phyloP scores from a whole-genome alignment of 1,140 invertebrate species.

The Papilio xuthus region DNA sequence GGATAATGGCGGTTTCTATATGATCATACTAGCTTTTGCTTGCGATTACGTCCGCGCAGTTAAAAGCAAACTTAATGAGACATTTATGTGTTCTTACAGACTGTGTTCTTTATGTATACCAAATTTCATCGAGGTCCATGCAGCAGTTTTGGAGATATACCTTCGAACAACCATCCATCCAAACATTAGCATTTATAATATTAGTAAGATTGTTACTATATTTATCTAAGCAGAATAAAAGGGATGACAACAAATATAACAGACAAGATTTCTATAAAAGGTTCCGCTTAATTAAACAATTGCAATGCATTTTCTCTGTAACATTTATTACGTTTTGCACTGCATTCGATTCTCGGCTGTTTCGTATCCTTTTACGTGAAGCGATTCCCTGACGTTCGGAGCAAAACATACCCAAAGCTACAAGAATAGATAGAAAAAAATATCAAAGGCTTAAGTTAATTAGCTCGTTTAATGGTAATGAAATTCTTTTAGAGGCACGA shows the following conservation, averaged over 20 bases:
- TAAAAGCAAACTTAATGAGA: no score
- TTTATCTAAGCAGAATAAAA: background rate
- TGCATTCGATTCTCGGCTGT: background rate
- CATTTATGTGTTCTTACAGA: no score
- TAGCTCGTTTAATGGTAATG: conserved; percentile 34
- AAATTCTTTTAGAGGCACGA: conserved; percentile 28
- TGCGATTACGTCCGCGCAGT: no score
- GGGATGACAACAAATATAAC: background rate
- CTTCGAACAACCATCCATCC: no score
- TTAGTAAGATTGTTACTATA: no score
- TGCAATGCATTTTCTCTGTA: background rate
- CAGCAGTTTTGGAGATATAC: no score
- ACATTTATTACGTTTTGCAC: background rate
- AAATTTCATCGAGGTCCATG: no score
- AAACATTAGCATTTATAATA: no score
- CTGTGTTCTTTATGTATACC: no score
- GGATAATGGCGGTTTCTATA: background rate
- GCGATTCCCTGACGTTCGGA: background rate
- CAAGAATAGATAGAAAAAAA: background rate
- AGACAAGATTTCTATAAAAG: background rate
- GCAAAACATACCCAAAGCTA: conserved; percentile 9
- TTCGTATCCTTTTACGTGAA: background rate
- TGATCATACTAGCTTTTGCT: no score
- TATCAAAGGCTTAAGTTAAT: background rate
- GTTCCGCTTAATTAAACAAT: background rate